Percentiles rank a stretch among this genome's conserved stretches.
phyloP scores from a whole-genome alignment of 2,888 invertebrate species.

The Morpho deidamia region DNA sequence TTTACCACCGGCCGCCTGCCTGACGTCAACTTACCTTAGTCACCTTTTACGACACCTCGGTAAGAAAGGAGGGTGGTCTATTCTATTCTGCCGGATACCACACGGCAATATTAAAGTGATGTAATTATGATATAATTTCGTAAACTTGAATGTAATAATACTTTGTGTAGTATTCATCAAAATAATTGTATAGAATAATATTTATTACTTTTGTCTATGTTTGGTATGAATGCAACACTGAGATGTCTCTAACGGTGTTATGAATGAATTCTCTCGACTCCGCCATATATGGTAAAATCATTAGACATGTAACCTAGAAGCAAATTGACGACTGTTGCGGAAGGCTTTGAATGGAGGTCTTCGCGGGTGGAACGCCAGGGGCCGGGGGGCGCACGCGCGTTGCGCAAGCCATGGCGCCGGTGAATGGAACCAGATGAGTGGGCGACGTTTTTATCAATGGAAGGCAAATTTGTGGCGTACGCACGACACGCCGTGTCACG shows the following conservation, averaged over 20 bases:
- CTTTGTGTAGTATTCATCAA: too few relatives aligned
- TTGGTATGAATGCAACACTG: conserved; percentile 1
- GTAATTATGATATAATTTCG: too few relatives aligned
- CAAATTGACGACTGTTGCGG: conserved; percentile 39
- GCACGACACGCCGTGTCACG: conserved; percentile 62
- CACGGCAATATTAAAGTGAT: too few relatives aligned
- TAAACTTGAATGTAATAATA: too few relatives aligned
- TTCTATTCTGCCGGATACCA: too few relatives aligned
- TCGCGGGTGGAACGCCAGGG: conserved; percentile 28
- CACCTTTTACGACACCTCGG: too few relatives aligned
- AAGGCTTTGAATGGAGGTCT: conserved; percentile 54
- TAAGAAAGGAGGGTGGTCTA: too few relatives aligned
- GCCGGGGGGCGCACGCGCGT: conserved; percentile 47
- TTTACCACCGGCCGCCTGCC: too few relatives aligned
- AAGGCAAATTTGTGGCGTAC: conserved; percentile 71
- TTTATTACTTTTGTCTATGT: too few relatives aligned
- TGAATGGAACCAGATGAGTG: conserved; percentile 66
- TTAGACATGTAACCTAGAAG: conserved; percentile 26
- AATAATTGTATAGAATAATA: too few relatives aligned
- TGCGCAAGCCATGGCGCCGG: conserved; percentile 68
- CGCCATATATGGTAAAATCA: conserved; percentile 21
- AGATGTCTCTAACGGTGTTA: conserved; percentile 23
- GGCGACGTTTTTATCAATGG: conserved; percentile 75
- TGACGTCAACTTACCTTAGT: too few relatives aligned
- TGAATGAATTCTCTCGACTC: conserved; percentile 26